Evolutionary conservation across 2,888 invertebrate genomes (phyloP).

Genomic region (Tenthredo distinguenda): DNA sequence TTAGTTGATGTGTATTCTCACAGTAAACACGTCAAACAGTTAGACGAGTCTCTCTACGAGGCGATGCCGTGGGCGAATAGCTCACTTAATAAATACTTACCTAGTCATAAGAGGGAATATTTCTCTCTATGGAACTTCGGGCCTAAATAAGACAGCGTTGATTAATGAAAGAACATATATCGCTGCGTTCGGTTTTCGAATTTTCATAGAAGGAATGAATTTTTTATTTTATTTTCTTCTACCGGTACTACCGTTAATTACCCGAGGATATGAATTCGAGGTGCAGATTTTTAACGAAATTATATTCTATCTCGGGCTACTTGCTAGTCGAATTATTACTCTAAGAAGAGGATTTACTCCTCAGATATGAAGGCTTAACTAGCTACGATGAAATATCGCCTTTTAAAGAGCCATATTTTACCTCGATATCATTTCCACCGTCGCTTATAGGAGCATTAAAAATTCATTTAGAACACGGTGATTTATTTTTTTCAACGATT

Average conservation of each 20-base stretch:
- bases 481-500: constrained; percentile 7
- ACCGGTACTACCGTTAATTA: background rate
- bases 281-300: background rate
- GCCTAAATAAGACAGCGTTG: background rate
- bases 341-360: constrained; percentile 9
- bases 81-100: constrained; percentile 30
- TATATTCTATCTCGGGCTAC: background rate
- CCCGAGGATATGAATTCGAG: background rate
- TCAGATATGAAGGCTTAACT: constrained; percentile 33
- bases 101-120: background rate
- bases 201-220: background rate
- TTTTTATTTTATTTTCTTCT: background rate
- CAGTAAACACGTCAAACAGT: constrained; percentile 3
- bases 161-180: background rate
- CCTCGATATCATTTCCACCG: constrained; percentile 21
- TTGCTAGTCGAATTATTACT: background rate
- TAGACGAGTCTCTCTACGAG: background rate
- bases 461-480: constrained; percentile 37
- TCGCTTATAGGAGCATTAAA: constrained; percentile 5
- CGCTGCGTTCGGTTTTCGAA: background rate
- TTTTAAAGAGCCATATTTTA: constrained; percentile 41
- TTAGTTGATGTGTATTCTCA: background rate
- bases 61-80: background rate
- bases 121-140: background rate
- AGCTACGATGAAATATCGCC: constrained; percentile 30